Conservation (phyloP, 2,888 invertebrate genomes). For the Resseliella maxima region DNA sequence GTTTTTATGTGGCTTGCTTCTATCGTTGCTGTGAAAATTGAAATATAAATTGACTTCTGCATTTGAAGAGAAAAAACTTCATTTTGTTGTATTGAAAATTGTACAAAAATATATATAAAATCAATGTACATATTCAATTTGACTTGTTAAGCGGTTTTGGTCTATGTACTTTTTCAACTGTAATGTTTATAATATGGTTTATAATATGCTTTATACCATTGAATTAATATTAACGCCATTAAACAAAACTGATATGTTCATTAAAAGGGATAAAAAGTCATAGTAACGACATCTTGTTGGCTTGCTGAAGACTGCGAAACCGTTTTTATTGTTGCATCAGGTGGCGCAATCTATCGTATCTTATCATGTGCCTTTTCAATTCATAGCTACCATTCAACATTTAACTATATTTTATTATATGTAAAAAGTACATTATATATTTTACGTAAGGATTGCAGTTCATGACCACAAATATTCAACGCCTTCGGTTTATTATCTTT, state of each 20-base stretch:
- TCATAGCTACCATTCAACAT: background rate
- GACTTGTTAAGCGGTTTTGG: no score
- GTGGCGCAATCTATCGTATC: background rate
- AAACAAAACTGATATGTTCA: background rate
- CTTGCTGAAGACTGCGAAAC: no score
- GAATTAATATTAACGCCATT: background rate
- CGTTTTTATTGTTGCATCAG: background rate
- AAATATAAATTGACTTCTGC: background rate
- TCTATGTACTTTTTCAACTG: no score
- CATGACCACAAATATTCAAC: constrained; percentile 15
- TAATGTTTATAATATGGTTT: background rate
- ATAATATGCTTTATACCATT: background rate
- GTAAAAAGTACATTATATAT: background rate
- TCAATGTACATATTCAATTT: background rate
- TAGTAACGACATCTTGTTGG: no score
- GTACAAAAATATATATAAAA: background rate
- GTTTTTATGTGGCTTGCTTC: background rate
- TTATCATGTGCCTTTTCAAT: background rate
- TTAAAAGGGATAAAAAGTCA: background rate
- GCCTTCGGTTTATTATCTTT: background rate
- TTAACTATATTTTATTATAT: no score
- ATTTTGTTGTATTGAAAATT: background rate
- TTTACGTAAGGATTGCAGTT: background rate
- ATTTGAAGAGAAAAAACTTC: background rate
- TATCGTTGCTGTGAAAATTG: background rate